These are phyloP conservation scores for Papilio helenus DNA, from an alignment of 1,140 invertebrate species.

Conservation along the genomic window DNA sequence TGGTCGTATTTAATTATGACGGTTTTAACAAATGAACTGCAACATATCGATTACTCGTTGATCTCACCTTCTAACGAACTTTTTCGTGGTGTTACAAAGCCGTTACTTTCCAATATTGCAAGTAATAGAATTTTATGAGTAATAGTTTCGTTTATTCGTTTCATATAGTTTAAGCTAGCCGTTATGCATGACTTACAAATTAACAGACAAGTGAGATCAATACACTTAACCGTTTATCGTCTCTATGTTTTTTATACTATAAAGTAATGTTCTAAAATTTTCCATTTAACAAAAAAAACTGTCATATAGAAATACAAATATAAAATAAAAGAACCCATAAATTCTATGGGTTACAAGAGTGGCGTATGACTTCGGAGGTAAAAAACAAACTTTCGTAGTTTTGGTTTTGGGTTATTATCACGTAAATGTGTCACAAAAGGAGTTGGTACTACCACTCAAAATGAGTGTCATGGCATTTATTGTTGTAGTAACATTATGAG, in stretches of 20 bases:
- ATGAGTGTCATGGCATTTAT: background rate
- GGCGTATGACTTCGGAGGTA: too few relatives aligned
- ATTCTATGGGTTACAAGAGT: background rate
- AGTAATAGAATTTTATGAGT: conserved; percentile 35
- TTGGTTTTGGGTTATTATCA: too few relatives aligned
- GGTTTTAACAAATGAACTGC: background rate
- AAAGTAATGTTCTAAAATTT: background rate
- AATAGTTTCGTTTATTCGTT: conserved; percentile 30
- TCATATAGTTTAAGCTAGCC: conserved; percentile 24
- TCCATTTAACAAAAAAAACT: conserved; percentile 8
- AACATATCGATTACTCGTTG: background rate
- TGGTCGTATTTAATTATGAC: background rate
- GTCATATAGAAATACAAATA: background rate
- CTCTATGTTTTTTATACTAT: background rate
- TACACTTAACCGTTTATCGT: conserved; percentile 9
- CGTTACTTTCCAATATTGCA: conserved; percentile 32
- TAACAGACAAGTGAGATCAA: conserved; percentile 35
- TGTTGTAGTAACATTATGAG: too few relatives aligned
- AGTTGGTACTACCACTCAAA: too few relatives aligned
- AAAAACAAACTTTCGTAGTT: too few relatives aligned
- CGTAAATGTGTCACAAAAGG: background rate
- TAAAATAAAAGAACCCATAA: background rate
- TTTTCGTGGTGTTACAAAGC: background rate
- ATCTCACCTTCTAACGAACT: conserved; percentile 20
- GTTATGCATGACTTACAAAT: conserved; percentile 45